These are phyloP conservation scores for Hydrotaea cyrtoneurina DNA, from an alignment of 2,888 invertebrate genomes.

Conservation along the genomic window DNA sequence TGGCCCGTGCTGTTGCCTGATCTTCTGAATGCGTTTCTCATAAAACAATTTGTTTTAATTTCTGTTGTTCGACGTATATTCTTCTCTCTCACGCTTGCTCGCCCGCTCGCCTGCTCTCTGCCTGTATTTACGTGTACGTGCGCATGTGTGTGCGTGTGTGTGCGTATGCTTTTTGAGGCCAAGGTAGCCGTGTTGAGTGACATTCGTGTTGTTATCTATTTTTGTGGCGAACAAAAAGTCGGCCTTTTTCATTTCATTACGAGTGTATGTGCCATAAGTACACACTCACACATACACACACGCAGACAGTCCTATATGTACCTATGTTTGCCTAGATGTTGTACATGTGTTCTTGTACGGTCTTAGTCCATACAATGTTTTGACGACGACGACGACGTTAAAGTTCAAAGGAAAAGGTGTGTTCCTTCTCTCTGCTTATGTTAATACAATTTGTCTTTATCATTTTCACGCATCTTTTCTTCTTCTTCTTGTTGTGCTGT, in stretches of 20 bases:
- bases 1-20: constrained; percentile 29
- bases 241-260: constrained; percentile 56
- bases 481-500: background rate
- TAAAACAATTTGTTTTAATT: constrained; percentile 65
- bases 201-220: constrained; percentile 67
- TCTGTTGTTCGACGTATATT: constrained; percentile 34
- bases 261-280: constrained; percentile 5
- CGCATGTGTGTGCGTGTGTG: background rate
- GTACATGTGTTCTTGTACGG: background rate
- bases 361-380: background rate
- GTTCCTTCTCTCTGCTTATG: background rate
- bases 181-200: constrained; percentile 68
- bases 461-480: background rate
- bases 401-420: constrained; percentile 40
- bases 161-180: constrained; percentile 62
- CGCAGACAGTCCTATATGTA: background rate
- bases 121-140: background rate
- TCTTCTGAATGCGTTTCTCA: constrained; percentile 62
- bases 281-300: background rate
- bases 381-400: constrained; percentile 9
- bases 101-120: background rate
- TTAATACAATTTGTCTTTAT: background rate
- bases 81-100: background rate
- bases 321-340: no score
- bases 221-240: constrained; percentile 65